Evolutionary conservation across 2,113 vertebrate genomes (phyloP).

Genomic region (Salvelinus alpinus): DNA sequence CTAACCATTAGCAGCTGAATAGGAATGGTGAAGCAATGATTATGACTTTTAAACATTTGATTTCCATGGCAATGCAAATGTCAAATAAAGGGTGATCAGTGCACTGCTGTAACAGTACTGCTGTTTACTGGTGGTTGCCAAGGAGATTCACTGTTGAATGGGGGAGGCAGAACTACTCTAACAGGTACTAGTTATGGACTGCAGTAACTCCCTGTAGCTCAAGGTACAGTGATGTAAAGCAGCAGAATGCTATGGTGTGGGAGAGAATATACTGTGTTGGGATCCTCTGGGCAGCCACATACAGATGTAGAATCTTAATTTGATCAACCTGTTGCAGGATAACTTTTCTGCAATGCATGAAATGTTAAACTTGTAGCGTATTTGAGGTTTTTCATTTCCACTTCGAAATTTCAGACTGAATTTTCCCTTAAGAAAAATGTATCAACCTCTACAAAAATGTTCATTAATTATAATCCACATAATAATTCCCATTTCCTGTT

Average conservation of each 20-base stretch:
- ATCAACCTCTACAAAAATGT: no score
- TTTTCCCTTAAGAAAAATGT: no score
- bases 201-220: not conserved
- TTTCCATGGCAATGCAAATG: constrained; percentile 24
- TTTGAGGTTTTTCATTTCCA: no score
- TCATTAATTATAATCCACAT: no score
- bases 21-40: not conserved
- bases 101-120: not conserved
- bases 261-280: not conserved
- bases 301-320: no score
- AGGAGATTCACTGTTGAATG: constrained; percentile 13
- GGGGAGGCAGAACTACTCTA: not conserved
- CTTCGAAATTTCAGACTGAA: no score
- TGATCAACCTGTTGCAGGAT: no score
- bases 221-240: constrained; percentile 7
- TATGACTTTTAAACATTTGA: not conserved
- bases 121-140: constrained; percentile 40
- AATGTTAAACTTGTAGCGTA: no score
- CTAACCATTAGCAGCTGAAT: not conserved
- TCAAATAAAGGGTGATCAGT: not conserved
- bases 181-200: not conserved
- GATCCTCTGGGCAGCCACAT: not conserved
- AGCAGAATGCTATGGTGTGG: not conserved
- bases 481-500: no score
- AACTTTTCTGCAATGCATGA: no score